Percentiles rank a stretch among this genome's conserved stretches.
Evolutionary conservation across 23 tunicate species (phyloP).

Genomic region (Trididemnum nubilum): DNA sequence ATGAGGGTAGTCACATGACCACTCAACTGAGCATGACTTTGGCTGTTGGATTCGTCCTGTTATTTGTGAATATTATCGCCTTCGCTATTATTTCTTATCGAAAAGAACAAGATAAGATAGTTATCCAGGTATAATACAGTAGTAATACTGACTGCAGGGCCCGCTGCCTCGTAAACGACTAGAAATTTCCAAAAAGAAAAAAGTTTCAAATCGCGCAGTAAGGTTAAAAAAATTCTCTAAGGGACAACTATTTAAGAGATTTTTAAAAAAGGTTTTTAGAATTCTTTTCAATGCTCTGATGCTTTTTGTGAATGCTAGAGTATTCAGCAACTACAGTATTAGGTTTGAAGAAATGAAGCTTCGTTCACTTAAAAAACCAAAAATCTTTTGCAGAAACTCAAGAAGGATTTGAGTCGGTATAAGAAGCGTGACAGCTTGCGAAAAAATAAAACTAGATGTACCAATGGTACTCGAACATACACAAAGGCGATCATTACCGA

Average conservation of each 20-base stretch:
- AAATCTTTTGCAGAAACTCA: background rate
- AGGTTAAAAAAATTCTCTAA: no score
- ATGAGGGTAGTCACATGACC: background rate
- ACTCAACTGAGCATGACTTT: conserved; percentile 66
- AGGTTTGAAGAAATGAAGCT: background rate
- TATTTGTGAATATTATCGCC: conserved; percentile 76
- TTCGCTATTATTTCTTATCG: conserved; percentile 77
- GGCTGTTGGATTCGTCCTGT: conserved; percentile 73
- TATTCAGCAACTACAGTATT: background rate
- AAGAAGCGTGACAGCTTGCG: background rate
- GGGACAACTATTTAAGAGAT: no score
- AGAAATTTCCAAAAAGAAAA: no score
- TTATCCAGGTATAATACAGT: no score
- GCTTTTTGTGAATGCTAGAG: background rate
- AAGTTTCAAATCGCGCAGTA: no score
- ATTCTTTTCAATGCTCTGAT: background rate
- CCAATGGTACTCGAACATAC: background rate
- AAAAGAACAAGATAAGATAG: conserved; percentile 62
- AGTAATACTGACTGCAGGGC: no score
- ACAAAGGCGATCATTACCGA: background rate
- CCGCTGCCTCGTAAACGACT: no score
- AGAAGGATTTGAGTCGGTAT: background rate
- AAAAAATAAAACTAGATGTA: background rate
- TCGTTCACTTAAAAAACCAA: background rate
- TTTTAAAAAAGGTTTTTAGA: background rate